Evolutionary conservation across 2,888 invertebrate genomes (phyloP).

Genomic region (Mechanitis messenoides): DNA sequence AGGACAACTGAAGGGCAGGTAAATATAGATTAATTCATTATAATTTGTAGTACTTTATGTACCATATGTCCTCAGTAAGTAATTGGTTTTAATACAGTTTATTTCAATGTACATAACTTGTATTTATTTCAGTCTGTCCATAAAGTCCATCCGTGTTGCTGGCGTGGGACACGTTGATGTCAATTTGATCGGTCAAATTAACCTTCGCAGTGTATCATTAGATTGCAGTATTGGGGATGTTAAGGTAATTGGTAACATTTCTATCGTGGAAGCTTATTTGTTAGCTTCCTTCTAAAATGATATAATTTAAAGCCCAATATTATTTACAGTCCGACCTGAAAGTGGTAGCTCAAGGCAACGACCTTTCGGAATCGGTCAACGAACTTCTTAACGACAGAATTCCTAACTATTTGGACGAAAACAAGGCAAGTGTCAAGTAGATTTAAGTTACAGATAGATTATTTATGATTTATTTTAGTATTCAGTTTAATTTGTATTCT

Average conservation of each 20-base stretch:
- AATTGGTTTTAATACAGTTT: neutral
- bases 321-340: slow-evolving; percentile 19
- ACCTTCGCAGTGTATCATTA: neutral
- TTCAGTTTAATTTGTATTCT: neutral
- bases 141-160: slow-evolving; percentile 1
- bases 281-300: too few species aligned
- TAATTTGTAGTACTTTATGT: too few species aligned
- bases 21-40: neutral
- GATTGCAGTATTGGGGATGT: neutral
- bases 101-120: neutral
- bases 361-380: slow-evolving; percentile 18
- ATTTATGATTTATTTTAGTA: neutral
- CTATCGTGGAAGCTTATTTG: too few species aligned
- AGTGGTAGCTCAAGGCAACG: slow-evolving; percentile 2
- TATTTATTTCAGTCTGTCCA: neutral
- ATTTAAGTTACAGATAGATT: neutral
- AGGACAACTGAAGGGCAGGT: slow-evolving; percentile 2
- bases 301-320: neutral
- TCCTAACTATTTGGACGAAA: slow-evolving; percentile 9
- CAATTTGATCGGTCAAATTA: neutral
- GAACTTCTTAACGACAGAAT: slow-evolving; percentile 11
- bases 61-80: neutral
- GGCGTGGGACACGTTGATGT: neutral
- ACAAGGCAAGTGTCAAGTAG: slow-evolving; percentile 18
- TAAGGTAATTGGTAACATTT: neutral